A percentile compares a stretch with the other conserved stretches of the same genome.
Conservation (phyloP, 2,888 invertebrate genomes). For the Chloroclysta siterata region DNA sequence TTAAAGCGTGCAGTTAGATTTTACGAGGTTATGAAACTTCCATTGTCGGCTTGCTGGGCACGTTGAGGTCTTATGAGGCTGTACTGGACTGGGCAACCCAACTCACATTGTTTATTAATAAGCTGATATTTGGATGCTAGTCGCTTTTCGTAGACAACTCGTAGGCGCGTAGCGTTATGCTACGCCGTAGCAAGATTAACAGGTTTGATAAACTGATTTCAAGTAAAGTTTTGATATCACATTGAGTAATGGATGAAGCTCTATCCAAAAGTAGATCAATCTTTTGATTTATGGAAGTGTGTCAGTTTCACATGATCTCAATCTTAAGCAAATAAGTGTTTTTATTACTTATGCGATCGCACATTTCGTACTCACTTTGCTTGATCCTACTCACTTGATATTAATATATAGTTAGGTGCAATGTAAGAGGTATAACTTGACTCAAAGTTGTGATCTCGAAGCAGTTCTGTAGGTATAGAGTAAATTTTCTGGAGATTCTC, state of each 20-base stretch:
- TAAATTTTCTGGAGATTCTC: neutral
- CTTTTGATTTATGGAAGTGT: neutral
- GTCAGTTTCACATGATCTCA: neutral
- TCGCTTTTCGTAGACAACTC: constrained; percentile 28
- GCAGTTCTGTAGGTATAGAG: neutral
- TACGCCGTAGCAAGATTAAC: constrained; percentile 29
- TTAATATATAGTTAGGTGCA: too few species aligned
- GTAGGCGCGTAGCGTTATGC: constrained; percentile 36
- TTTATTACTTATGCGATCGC: neutral
- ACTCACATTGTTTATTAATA: constrained; percentile 42
- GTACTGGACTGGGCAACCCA: constrained; percentile 43
- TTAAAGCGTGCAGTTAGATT: constrained; percentile 80
- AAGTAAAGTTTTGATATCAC: neutral
- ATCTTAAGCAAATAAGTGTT: neutral
- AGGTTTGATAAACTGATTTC: neutral
- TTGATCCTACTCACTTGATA: too few species aligned
- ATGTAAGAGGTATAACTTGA: too few species aligned
- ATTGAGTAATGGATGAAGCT: neutral
- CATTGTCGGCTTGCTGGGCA: constrained; percentile 65
- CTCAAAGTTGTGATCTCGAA: neutral
- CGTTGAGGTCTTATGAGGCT: constrained; percentile 58
- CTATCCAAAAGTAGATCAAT: neutral
- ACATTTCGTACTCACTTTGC: too few species aligned
- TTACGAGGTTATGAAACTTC: constrained; percentile 76
- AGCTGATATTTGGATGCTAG: constrained; percentile 11